Percentiles rank a stretch among this genome's conserved stretches.
Evolutionary conservation across 2,888 invertebrate genomes (phyloP).

Genomic region (Andrena camellia): DNA sequence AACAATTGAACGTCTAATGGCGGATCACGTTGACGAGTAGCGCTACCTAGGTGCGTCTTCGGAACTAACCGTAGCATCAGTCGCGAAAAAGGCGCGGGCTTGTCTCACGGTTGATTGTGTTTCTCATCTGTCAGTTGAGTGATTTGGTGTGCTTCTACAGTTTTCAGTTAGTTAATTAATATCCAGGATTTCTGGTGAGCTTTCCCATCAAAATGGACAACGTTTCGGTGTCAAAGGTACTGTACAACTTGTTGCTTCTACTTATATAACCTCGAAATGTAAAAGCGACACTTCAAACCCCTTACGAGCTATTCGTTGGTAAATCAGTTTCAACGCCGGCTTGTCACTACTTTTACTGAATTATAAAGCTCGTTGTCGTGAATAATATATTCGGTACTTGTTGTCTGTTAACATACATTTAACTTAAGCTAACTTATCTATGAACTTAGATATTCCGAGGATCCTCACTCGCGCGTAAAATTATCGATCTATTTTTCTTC

Average conservation of each 20-base stretch:
- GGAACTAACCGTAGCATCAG: conserved; percentile 30
- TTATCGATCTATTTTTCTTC: too few relatives aligned
- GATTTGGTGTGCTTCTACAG: background rate
- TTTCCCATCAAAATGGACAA: conserved; percentile 76
- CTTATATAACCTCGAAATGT: conserved; percentile 71
- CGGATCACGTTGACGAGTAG: background rate
- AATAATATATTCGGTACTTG: too few relatives aligned
- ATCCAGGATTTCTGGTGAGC: background rate
- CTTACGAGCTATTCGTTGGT: background rate
- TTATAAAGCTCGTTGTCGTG: background rate
- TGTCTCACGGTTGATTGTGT: background rate
- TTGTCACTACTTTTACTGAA: background rate
- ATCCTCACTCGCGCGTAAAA: too few relatives aligned
- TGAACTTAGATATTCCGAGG: too few relatives aligned
- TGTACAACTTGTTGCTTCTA: conserved; percentile 78
- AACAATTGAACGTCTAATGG: background rate
- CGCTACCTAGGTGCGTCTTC: conserved; percentile 37
- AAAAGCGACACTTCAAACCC: background rate
- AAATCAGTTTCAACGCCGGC: background rate
- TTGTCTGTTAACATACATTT: too few relatives aligned
- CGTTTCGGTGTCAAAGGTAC: conserved; percentile 82
- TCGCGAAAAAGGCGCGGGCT: background rate
- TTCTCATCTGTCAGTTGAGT: background rate
- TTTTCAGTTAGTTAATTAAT: background rate
- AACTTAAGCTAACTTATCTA: too few relatives aligned